A percentile compares a stretch with the other conserved stretches of the same genome.
Evolutionary conservation across 2,888 invertebrate genomes (phyloP).

Genomic region (Falcaria lacertinaria): DNA sequence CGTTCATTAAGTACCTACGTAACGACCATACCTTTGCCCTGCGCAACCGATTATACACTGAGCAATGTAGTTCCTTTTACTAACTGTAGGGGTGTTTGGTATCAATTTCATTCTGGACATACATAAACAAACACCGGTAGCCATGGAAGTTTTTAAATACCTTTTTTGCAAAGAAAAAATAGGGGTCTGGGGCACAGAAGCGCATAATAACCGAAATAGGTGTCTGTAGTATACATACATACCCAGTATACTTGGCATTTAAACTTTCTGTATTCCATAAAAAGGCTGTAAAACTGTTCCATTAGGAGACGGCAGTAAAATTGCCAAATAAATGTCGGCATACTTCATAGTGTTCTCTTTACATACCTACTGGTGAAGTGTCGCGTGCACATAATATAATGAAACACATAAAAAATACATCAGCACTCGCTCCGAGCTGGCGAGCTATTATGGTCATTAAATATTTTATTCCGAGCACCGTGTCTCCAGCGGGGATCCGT

Average conservation of each 20-base stretch:
- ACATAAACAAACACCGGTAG: too few relatives aligned
- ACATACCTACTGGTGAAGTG: background rate
- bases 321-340: background rate
- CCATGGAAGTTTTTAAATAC: too few relatives aligned
- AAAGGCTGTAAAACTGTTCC: background rate
- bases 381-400: background rate
- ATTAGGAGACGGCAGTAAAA: background rate
- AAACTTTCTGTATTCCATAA: background rate
- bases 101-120: too few relatives aligned
- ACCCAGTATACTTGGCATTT: background rate
- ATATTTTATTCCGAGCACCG: background rate
- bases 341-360: background rate
- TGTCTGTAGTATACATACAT: too few relatives aligned
- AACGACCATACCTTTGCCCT: too few relatives aligned
- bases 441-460: background rate
- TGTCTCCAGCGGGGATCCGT: background rate
- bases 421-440: background rate
- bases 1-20: too few relatives aligned
- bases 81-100: too few relatives aligned
- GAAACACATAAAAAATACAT: slow-evolving; percentile 1
- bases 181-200: too few relatives aligned
- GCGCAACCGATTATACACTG: too few relatives aligned
- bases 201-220: too few relatives aligned
- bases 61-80: too few relatives aligned
- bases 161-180: too few relatives aligned